phyloP scores from a whole-genome alignment of 2,797 vertebrate species.

The Poeciliopsis paucimaculata region DNA sequence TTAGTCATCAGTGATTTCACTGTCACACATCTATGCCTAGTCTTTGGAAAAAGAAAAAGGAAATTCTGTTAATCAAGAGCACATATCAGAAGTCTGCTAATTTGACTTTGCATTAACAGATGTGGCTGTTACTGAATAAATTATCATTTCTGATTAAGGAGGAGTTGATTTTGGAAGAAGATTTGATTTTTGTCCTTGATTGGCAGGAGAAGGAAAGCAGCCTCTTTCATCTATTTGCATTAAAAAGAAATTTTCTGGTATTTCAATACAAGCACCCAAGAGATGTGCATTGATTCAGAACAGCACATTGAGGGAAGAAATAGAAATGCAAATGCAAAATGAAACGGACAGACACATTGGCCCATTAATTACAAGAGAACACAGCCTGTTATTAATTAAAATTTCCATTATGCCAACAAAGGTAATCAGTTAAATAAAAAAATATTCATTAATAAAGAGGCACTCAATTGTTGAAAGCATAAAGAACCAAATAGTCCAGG shows the following conservation, averaged over 20 bases:
- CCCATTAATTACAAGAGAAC: slow-evolving; percentile 68
- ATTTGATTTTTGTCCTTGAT: slow-evolving; percentile 31
- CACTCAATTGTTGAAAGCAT: slow-evolving; percentile 48
- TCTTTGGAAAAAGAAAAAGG: neutral
- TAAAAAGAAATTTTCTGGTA: slow-evolving; percentile 21
- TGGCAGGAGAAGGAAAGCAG: slow-evolving; percentile 10
- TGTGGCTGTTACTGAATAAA: slow-evolving; percentile 27
- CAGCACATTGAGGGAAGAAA: slow-evolving; percentile 59
- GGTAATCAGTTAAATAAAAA: slow-evolving; percentile 72
- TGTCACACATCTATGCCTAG: neutral
- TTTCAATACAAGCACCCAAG: slow-evolving; percentile 42
- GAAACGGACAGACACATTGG: slow-evolving; percentile 42
- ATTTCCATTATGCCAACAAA: slow-evolving; percentile 78
- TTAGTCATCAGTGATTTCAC: neutral
- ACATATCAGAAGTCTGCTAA: neutral
- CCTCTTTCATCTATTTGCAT: slow-evolving; percentile 15
- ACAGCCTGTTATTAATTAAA: slow-evolving; percentile 79
- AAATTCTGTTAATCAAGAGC: neutral
- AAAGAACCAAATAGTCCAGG: slow-evolving; percentile 39
- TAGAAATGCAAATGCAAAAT: slow-evolving; percentile 57
- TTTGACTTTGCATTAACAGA: neutral
- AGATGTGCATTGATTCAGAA: slow-evolving; percentile 54
- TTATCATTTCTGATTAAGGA: slow-evolving; percentile 30
- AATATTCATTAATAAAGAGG: slow-evolving; percentile 60
- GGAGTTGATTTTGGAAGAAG: slow-evolving; percentile 12